Base-by-base conservation (phyloP, 2,797 vertebrate genomes). In the Lates japonicus region DNA sequence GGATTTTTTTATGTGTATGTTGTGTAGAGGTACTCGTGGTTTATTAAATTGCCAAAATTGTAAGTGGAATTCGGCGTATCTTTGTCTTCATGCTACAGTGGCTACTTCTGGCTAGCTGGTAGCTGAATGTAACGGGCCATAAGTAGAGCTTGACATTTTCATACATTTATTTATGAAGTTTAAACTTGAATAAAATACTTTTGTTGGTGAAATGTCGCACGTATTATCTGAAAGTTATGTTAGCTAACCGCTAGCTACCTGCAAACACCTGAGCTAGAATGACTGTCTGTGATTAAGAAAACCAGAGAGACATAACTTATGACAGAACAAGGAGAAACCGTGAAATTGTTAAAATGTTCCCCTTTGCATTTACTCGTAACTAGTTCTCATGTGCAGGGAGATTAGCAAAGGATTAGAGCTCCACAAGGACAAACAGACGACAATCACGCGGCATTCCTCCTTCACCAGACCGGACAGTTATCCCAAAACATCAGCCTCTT, bases 401-500 rank as follows among this genome's bases (percentile, higher is more conserved):
- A 94, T 96, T 95, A 96, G 72, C 57, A 62, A 25, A 68, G 94
- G 94, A 95, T 95, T 95, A 95, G 82, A 46, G 87, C 72, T 90
- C 60, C 79, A 60, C 91, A 91, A 93, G 93, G 93, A 92, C 93
- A 86, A 85, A 69, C 74, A 69, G 82, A 78, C 70, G 65, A 75
- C 72, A 65, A 86, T 61, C 87, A 86, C 76, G 74, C 75, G 71
- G 74, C 48, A 19, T 74, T 83, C 69, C 68, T 78, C 62, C 52
- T 63, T 76, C 65, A 39, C 39, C 31, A 35, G 14, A 46, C 33
- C 11, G 51, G 62, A 55, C 37, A 19, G 4, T 46, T 54, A n/a
- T 55, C 14, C 70, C 11, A 22, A 67, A 61, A 70, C 59, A 46
- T 16, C 76, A 5, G 14, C 46, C 46, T 22, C 1, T 16, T 51